Evolutionary conservation across 2,888 invertebrate genomes (phyloP).

Genomic region (Chloroclystis v-ata): DNA sequence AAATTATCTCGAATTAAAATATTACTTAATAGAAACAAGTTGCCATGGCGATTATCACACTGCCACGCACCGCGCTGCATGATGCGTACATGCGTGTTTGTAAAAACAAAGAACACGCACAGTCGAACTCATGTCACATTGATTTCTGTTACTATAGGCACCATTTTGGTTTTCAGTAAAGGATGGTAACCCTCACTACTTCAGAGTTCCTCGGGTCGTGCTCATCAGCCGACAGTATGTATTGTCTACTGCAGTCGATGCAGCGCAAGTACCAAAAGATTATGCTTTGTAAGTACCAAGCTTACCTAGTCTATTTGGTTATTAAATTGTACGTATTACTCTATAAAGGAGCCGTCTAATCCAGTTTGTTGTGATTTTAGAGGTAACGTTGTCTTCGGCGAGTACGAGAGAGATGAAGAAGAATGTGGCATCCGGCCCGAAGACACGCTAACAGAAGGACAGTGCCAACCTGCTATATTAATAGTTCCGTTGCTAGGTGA

Average conservation of each 20-base stretch:
- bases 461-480: conserved; percentile 54
- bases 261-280: conserved; percentile 54
- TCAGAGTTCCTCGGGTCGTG: conserved; percentile 58
- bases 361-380: no score
- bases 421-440: conserved; percentile 46
- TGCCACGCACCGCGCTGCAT: background rate
- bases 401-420: conserved; percentile 59
- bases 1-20: no score
- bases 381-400: conserved; percentile 60
- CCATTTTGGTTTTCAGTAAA: conserved; percentile 48
- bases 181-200: conserved; percentile 64
- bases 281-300: conserved; percentile 50
- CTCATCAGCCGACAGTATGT: conserved; percentile 58
- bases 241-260: conserved; percentile 56
- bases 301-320: no score
- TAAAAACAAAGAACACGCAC: no score
- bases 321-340: no score
- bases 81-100: no score
- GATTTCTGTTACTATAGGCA: no score
- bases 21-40: no score
- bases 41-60: no score
- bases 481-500: conserved; percentile 50
- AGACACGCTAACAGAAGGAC: conserved; percentile 40
- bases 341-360: no score
- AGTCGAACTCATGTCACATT: no score